phyloP scores from a whole-genome alignment of 2,888 invertebrate genomes.

The Epinotia ramella region DNA sequence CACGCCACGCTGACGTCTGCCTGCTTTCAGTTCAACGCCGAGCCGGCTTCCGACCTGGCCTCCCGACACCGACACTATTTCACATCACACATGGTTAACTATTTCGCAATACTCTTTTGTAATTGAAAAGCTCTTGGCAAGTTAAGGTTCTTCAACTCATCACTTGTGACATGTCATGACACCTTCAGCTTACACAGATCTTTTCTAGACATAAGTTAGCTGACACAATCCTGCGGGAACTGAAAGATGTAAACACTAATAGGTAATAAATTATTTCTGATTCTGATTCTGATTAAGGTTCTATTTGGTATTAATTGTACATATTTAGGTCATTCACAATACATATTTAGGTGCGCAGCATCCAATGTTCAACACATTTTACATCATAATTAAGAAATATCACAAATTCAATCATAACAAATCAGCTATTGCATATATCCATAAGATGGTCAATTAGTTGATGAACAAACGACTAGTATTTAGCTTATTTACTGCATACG shows the following conservation, averaged over 20 bases:
- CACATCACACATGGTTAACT: conserved; percentile 58
- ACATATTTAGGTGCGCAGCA: too few species aligned
- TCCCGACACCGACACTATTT: conserved; percentile 68
- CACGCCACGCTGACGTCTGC: conserved; percentile 72
- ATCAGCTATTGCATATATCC: not conserved
- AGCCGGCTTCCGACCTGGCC: conserved; percentile 76
- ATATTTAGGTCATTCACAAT: too few species aligned
- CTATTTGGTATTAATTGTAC: not conserved
- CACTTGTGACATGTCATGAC: too few species aligned
- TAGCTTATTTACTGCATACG: not conserved
- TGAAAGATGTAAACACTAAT: too few species aligned
- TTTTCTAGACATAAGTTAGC: too few species aligned
- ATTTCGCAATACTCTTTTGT: conserved; percentile 51
- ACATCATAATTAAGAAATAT: not conserved
- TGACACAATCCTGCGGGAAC: too few species aligned
- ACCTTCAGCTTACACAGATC: too few species aligned
- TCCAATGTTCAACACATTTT: too few species aligned
- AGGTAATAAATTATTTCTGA: too few species aligned
- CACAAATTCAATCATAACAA: conserved; percentile 6
- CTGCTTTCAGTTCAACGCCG: conserved; percentile 74
- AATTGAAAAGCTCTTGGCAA: conserved; percentile 28
- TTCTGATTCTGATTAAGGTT: too few species aligned
- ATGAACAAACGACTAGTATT: conserved; percentile 6
- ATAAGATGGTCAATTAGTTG: not conserved
- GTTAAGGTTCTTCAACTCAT: too few species aligned